phyloP scores from a whole-genome alignment of 2,797 vertebrate species.

The Spea hammondii region DNA sequence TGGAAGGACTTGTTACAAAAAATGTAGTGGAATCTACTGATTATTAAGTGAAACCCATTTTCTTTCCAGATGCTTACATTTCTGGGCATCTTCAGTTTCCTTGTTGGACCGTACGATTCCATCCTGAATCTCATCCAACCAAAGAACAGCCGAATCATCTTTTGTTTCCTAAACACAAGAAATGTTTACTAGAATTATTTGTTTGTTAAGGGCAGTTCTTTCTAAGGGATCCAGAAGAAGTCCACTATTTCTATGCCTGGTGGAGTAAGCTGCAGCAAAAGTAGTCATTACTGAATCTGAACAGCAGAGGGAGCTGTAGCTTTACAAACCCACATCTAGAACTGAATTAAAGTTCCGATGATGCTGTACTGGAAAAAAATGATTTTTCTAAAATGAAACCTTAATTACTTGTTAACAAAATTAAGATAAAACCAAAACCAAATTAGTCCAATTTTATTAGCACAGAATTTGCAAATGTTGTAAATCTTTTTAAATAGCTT shows the following conservation, averaged over 20 bases:
- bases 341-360: neutral
- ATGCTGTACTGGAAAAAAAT: too few relatives aligned
- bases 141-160: slow-evolving; percentile 93
- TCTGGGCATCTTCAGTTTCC: slow-evolving; percentile 85
- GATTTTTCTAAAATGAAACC: too few relatives aligned
- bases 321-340: neutral
- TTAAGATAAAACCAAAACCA: too few relatives aligned
- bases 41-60: too few relatives aligned
- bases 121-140: slow-evolving; percentile 97
- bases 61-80: slow-evolving; percentile 72
- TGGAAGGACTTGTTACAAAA: too few relatives aligned
- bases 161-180: slow-evolving; percentile 79
- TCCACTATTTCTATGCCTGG: too few relatives aligned
- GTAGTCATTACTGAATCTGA: neutral
- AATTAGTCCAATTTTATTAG: too few relatives aligned
- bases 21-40: too few relatives aligned
- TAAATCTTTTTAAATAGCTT: too few relatives aligned
- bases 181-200: neutral
- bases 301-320: slow-evolving; percentile 28
- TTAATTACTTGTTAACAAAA: too few relatives aligned
- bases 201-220: neutral
- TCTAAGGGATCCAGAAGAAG: neutral
- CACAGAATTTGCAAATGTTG: too few relatives aligned
- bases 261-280: too few relatives aligned
- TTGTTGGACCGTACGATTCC: slow-evolving; percentile 84